Base-by-base conservation (phyloP, 2,797 vertebrate genomes). In the Chrysolophus pictus region DNA sequence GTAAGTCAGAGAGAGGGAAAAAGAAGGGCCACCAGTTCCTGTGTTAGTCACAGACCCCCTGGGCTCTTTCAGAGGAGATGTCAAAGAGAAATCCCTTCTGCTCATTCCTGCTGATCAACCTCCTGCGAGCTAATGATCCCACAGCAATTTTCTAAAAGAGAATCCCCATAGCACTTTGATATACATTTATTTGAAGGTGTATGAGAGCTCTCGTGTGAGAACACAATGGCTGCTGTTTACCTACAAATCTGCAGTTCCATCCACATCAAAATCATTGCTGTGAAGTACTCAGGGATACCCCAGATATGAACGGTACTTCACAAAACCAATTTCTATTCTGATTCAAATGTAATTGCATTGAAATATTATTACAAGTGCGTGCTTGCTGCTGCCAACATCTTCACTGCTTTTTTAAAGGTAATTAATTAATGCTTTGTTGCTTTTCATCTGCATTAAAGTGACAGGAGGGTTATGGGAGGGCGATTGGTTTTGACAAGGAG, bases 391-490 rank as follows among this genome's bases (percentile, higher is more conserved):
- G 91, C 92, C 94, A 95, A 95, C 58, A 89, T 84, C 60, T 73
- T 88, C 86, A 53, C 44, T 59, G 71, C 37, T 75, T 84, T 85
- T 90, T 90, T 85, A 90, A 90, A 96, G 88, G 88, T 91, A 90
- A 96, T 97, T 96, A 97, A 97, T 96, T 95, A 96, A 96, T 84
- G 90, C 90, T 96, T 95, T 97, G 94, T 82, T 96, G 90, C 84
- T 95, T 94, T 96, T 95, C 58, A 60, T 90, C 84, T 94, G 89
- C 83, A 93, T 87, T 96, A 88, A 95, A 95, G 88, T 95, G 96
- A 96, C 96, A 97, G 91, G 53, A 96, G 82, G 95, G 86, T 90
- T 96, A 96, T 51, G 78, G 94, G 84, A 97, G 82, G 93, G 94
- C 56, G 28, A 96, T 64, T 91, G 88, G 84, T 94, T 97, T 96